Percentiles rank a stretch among this genome's conserved stretches.
Conservation (phyloP, 2,113 vertebrate species). For the Actinemys pallida region DNA sequence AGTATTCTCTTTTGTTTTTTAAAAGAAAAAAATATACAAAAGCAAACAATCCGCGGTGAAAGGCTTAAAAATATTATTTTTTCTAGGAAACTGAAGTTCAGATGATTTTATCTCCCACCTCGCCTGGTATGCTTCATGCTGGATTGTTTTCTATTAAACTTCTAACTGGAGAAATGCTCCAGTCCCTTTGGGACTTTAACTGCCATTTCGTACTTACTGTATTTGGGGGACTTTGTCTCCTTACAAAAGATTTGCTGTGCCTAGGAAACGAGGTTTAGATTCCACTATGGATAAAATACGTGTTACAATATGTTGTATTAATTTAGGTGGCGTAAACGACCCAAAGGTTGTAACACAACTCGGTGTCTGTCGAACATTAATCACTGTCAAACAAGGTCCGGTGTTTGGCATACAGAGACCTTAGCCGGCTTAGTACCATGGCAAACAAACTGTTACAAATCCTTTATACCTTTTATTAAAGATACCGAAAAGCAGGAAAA, state of each 20-base stretch:
- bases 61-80: neutral
- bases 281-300: rapidly evolving
- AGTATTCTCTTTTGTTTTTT: neutral
- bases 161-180: neutral
- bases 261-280: neutral
- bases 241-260: neutral
- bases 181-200: neutral
- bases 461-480: too few relatives aligned
- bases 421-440: neutral
- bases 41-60: neutral
- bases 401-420: neutral
- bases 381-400: neutral
- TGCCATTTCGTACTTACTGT: neutral
- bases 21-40: neutral
- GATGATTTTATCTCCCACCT: rapidly evolving
- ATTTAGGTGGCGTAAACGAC: neutral
- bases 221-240: neutral
- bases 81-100: neutral
- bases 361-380: neutral
- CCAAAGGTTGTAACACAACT: neutral
- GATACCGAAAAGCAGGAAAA: neutral
- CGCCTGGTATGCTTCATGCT: neutral
- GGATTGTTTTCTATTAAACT: neutral
- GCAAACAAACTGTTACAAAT: neutral
- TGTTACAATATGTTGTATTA: neutral